phyloP scores from a whole-genome alignment of 1,140 invertebrate genomes.

The Parasteatoda tepidariorum region DNA sequence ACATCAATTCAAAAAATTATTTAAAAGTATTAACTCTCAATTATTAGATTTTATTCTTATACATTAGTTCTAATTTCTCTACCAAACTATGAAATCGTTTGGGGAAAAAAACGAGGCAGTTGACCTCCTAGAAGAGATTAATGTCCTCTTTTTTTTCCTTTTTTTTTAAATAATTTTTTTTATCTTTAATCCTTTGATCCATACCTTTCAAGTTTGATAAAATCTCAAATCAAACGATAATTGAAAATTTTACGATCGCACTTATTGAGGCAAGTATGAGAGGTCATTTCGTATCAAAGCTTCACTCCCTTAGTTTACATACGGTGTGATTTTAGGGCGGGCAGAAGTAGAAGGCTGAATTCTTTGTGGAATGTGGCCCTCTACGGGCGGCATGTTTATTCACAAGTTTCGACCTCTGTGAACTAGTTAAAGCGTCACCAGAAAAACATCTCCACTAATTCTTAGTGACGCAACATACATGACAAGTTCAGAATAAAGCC shows the following conservation, averaged over 20 bases:
- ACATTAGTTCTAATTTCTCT: neutral
- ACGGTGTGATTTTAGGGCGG: neutral
- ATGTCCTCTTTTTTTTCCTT: neutral
- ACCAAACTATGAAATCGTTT: neutral
- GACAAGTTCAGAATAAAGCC: conserved; percentile 24
- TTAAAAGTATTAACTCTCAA: too few relatives aligned
- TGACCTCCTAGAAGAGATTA: too few relatives aligned
- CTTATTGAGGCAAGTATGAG: neutral
- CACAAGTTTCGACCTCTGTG: conserved; percentile 16
- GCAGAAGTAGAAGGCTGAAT: neutral
- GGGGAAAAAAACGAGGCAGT: too few relatives aligned
- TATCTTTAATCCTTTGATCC: neutral
- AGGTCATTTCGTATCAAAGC: neutral
- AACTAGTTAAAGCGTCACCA: conserved; percentile 27
- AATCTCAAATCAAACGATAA: neutral
- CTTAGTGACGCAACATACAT: conserved; percentile 15
- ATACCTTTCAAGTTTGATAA: neutral
- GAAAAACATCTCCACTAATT: conserved; percentile 13
- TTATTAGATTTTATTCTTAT: too few relatives aligned
- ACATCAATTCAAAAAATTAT: too few relatives aligned
- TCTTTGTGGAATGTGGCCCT: conserved; percentile 20
- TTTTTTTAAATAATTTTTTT: neutral
- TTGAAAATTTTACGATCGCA: neutral
- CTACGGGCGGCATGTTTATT: conserved; percentile 46
- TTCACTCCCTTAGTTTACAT: neutral